Conservation (phyloP, 2,113 vertebrate genomes). For the Brienomyrus brachyistius region DNA sequence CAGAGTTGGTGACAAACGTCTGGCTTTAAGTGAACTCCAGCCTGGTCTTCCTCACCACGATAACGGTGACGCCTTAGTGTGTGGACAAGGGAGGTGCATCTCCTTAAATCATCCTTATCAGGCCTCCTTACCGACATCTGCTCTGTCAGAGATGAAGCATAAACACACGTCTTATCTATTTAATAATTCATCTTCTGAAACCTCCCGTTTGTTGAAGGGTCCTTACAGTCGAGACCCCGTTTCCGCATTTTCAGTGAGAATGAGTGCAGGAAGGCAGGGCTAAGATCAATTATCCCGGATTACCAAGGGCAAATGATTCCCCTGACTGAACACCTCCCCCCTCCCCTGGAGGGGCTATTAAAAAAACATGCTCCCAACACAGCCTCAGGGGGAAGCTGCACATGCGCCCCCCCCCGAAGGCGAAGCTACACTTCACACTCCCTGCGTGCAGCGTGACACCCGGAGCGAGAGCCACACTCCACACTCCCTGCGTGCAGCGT, state of each 20-base stretch:
- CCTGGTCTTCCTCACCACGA: background rate
- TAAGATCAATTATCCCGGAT: background rate
- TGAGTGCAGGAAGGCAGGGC: background rate
- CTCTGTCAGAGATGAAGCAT: slow-evolving; percentile 75
- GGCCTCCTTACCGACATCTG: slow-evolving; percentile 76
- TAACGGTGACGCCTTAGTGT: background rate
- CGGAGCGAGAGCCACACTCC: too few species aligned
- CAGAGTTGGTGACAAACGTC: background rate
- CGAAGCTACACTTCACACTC: background rate
- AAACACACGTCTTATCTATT: slow-evolving; percentile 87
- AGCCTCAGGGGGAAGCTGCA: background rate
- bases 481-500: too few species aligned
- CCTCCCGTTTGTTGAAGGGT: slow-evolving; percentile 45
- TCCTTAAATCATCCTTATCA: slow-evolving; percentile 80
- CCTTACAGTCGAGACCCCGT: background rate
- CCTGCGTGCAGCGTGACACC: background rate
- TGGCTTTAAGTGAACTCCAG: background rate
- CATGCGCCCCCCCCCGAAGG: background rate
- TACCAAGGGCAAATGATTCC: background rate
- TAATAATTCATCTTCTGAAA: slow-evolving; percentile 70
- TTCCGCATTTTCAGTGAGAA: background rate
- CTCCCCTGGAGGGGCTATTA: background rate
- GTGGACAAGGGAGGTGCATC: background rate
- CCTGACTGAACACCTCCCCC: background rate
- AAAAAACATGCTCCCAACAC: background rate